These are phyloP conservation scores for Holothuria scabra DNA, from an alignment of 53 echinoderm and acorn worm genomes.

Conservation along the genomic window DNA sequence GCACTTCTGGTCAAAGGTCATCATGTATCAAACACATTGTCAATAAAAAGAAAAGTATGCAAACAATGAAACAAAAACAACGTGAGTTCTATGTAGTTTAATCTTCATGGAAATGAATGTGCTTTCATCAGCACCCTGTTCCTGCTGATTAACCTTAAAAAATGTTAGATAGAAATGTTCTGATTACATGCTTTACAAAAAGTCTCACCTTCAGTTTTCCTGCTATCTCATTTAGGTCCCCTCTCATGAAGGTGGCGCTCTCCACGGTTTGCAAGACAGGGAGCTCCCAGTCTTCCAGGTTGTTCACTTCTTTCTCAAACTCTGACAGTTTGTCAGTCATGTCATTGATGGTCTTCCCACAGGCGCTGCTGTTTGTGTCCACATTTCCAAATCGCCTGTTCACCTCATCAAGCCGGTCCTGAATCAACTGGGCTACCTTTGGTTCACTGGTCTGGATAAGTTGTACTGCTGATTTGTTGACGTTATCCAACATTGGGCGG, in stretches of 20 bases:
- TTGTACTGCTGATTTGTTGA: conserved; percentile 74
- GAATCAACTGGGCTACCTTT: conserved; percentile 71
- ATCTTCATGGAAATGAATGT: too few species aligned
- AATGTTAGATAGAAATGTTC: too few species aligned
- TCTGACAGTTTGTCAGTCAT: conserved; percentile 87
- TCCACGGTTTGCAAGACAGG: conserved; percentile 80
- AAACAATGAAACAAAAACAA: too few species aligned
- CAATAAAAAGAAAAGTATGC: too few species aligned
- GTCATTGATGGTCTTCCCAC: conserved; percentile 68
- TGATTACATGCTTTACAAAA: too few species aligned
- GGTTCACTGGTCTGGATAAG: conserved; percentile 82
- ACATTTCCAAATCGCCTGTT: conserved; percentile 72
- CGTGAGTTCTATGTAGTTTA: too few species aligned
- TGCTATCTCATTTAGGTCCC: conserved; percentile 71
- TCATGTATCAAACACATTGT: too few species aligned
- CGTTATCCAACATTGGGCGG: conserved; percentile 77
- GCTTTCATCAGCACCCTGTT: too few species aligned
- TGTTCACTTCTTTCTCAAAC: conserved; percentile 87
- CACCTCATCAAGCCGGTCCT: conserved; percentile 77
- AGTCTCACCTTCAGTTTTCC: conserved; percentile 80
- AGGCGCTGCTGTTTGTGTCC: conserved; percentile 62
- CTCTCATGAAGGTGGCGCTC: conserved; percentile 78
- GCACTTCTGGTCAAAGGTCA: too few species aligned
- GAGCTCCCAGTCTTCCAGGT: conserved; percentile 92
- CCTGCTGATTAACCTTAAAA: too few species aligned